phyloP scores from a whole-genome alignment of 2,113 vertebrate species.

The Tenebrosternarchus preto region DNA sequence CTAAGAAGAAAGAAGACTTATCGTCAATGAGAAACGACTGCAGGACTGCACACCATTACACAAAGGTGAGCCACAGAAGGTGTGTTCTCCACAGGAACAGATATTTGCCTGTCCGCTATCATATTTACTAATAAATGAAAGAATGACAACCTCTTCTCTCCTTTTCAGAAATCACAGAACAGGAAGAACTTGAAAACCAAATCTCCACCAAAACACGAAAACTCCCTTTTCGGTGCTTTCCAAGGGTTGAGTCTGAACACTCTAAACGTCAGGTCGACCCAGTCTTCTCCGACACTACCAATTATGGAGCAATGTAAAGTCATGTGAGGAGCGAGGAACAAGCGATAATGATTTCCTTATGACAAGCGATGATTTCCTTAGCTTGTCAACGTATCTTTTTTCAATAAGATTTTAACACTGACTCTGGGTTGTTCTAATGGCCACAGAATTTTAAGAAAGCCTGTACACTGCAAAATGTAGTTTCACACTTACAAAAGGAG shows the following conservation, averaged over 20 bases:
- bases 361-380: neutral
- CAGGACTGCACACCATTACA: slow-evolving; percentile 76
- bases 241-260: slow-evolving; percentile 70
- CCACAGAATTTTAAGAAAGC: neutral
- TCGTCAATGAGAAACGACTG: slow-evolving; percentile 65
- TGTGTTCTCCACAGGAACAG: neutral
- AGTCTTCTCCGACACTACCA: slow-evolving; percentile 6
- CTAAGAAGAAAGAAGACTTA: slow-evolving; percentile 74
- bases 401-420: neutral
- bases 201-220: slow-evolving; percentile 54
- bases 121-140: neutral
- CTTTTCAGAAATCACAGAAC: slow-evolving; percentile 49
- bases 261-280: slow-evolving; percentile 52
- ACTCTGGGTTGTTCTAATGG: neutral
- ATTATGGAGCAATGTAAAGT: slow-evolving; percentile 69
- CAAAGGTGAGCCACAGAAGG: slow-evolving; percentile 63
- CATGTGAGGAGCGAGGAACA: slow-evolving; percentile 64
- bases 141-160: neutral
- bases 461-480: neutral
- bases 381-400: neutral
- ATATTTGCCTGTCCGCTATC: no score
- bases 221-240: slow-evolving; percentile 73
- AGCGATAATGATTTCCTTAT: neutral
- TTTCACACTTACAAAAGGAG: neutral
- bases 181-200: slow-evolving; percentile 50